phyloP scores from a whole-genome alignment of 2,888 invertebrate genomes.

The Diplolepis rosae region DNA sequence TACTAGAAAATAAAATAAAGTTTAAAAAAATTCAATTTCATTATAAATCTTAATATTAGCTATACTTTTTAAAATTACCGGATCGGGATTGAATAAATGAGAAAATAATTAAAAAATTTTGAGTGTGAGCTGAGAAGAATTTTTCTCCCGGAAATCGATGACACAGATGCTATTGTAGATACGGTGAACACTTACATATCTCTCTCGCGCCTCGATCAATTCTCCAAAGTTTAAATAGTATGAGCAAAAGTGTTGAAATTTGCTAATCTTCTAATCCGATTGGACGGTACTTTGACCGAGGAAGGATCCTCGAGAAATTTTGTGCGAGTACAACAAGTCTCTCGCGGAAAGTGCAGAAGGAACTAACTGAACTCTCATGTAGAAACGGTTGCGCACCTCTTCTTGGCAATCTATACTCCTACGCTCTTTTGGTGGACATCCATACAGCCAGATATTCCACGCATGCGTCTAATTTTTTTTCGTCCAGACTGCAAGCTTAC shows the following conservation, averaged over 20 bases:
- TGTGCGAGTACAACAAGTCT: slow-evolving; percentile 57
- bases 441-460: slow-evolving; percentile 51
- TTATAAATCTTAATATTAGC: too few species aligned
- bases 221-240: background rate
- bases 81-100: too few species aligned
- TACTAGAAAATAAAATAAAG: too few species aligned
- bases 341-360: slow-evolving; percentile 58
- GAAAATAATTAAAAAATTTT: background rate
- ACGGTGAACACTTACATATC: slow-evolving; percentile 26
- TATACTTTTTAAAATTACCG: too few species aligned
- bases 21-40: too few species aligned
- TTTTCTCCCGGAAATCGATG: slow-evolving; percentile 23
- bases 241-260: background rate
- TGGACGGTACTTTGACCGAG: background rate
- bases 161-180: slow-evolving; percentile 16
- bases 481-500: slow-evolving; percentile 40
- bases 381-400: slow-evolving; percentile 48
- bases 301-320: slow-evolving; percentile 1
- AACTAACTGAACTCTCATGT: slow-evolving; percentile 60
- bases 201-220: slow-evolving; percentile 21
- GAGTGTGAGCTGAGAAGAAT: background rate
- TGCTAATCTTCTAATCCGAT: background rate
- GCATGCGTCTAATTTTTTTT: slow-evolving; percentile 54
- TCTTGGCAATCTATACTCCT: slow-evolving; percentile 67
- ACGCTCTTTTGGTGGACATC: slow-evolving; percentile 58